Evolutionary conservation across 2,888 invertebrate genomes (phyloP).

Genomic region (Diadegma fenestrale): DNA sequence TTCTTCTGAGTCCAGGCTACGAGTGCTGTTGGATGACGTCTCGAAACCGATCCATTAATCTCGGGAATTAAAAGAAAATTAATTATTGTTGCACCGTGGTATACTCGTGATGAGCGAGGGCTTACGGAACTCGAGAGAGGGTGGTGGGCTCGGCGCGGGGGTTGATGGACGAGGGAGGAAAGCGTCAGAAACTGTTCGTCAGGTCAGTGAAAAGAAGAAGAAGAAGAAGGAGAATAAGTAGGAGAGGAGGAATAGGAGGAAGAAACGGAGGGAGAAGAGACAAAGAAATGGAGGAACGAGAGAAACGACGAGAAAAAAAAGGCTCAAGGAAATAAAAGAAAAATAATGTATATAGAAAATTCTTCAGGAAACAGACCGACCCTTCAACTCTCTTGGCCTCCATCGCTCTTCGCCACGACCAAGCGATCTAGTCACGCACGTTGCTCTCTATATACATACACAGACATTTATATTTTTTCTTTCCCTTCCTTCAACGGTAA

Average conservation of each 20-base stretch:
- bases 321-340: slow-evolving; percentile 56
- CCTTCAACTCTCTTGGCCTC: slow-evolving; percentile 64
- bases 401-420: slow-evolving; percentile 62
- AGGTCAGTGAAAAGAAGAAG: slow-evolving; percentile 40
- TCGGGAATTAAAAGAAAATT: slow-evolving; percentile 82
- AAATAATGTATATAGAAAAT: slow-evolving; percentile 58
- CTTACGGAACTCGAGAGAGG: slow-evolving; percentile 60
- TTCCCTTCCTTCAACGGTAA: slow-evolving; percentile 37
- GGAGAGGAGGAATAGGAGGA: background rate
- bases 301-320: slow-evolving; percentile 35
- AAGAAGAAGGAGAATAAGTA: background rate
- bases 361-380: slow-evolving; percentile 64
- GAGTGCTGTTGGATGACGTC: slow-evolving; percentile 54
- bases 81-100: slow-evolving; percentile 78
- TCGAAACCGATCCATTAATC: slow-evolving; percentile 79
- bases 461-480: background rate
- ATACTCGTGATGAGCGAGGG: slow-evolving; percentile 73
- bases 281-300: background rate
- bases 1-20: slow-evolving; percentile 35
- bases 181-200: slow-evolving; percentile 48
- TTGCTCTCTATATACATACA: slow-evolving; percentile 28
- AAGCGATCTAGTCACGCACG: slow-evolving; percentile 67
- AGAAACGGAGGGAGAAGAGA: background rate
- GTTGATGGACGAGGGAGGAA: slow-evolving; percentile 65
- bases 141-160: slow-evolving; percentile 44